A percentile compares a stretch with the other conserved stretches of the same genome.
Conservation (phyloP, 1,140 invertebrate genomes). For the Drosophila ficusphila region DNA sequence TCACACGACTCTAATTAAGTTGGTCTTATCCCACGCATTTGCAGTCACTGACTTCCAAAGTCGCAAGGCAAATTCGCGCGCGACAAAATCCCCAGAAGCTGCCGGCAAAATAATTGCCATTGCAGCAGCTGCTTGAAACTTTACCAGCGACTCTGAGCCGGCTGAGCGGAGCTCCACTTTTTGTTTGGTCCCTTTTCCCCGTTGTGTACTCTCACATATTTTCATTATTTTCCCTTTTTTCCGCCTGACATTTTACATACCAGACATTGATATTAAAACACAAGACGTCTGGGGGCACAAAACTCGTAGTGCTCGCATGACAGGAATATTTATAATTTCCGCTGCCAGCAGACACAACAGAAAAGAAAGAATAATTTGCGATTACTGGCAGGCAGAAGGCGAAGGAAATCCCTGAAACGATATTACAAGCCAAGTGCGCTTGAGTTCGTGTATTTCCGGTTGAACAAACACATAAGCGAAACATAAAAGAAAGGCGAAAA, state of each 20-base stretch:
- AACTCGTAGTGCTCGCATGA: constrained; percentile 54
- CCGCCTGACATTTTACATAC: constrained; percentile 42
- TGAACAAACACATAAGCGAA: constrained; percentile 83
- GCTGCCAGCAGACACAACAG: constrained; percentile 62
- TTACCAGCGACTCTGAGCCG: constrained; percentile 52
- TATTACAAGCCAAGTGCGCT: constrained; percentile 76
- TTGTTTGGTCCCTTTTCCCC: constrained; percentile 25
- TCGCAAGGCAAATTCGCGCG: constrained; percentile 31
- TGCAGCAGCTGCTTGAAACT: constrained; percentile 45
- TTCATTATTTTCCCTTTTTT: constrained; percentile 5
- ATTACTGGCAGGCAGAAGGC: constrained; percentile 73
- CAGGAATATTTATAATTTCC: constrained; percentile 80
- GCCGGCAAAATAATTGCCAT: constrained; percentile 67
- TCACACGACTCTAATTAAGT: constrained; percentile 50
- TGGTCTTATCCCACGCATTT: constrained; percentile 20
- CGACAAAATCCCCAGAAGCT: constrained; percentile 56
- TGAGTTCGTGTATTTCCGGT: constrained; percentile 83
- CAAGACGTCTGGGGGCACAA: constrained; percentile 34
- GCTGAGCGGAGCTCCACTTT: constrained; percentile 29
- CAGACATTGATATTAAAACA: constrained; percentile 52
- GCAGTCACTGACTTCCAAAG: constrained; percentile 65
- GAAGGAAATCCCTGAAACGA: constrained; percentile 55
- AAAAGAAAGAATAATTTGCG: constrained; percentile 69
- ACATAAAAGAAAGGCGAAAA: constrained; percentile 74
- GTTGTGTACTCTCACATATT: constrained; percentile 31